phyloP scores from a whole-genome alignment of 2,888 invertebrate genomes.

The Pasiphila rectangulata region DNA sequence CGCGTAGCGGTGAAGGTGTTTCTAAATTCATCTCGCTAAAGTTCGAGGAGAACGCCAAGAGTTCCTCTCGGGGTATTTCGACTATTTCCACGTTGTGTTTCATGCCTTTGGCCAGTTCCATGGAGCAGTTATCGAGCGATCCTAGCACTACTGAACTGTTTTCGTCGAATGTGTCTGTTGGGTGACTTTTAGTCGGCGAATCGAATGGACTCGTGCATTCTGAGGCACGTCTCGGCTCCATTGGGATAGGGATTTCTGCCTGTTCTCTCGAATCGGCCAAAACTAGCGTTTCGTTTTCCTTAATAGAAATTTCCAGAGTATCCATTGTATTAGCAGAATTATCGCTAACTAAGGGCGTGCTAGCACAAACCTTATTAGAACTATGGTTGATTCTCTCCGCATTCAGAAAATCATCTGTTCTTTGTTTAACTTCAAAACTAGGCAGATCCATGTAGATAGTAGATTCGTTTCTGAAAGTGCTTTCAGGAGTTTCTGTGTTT shows the following conservation, averaged over 20 bases:
- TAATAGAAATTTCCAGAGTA: constrained; percentile 43
- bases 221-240: constrained; percentile 56
- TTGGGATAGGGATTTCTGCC: constrained; percentile 47
- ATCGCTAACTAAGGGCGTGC: constrained; percentile 65
- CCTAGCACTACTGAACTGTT: constrained; percentile 81
- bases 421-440: constrained; percentile 47
- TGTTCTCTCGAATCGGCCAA: constrained; percentile 47
- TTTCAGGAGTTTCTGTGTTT: constrained; percentile 33
- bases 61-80: constrained; percentile 70
- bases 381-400: constrained; percentile 51
- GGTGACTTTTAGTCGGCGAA: constrained; percentile 71
- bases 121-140: constrained; percentile 78
- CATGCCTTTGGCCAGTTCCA: constrained; percentile 73
- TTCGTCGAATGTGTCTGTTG: constrained; percentile 71
- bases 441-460: constrained; percentile 72
- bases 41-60: constrained; percentile 78
- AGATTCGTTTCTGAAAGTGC: constrained; percentile 56
- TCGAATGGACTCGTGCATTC: constrained; percentile 68
- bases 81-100: constrained; percentile 65
- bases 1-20: constrained; percentile 71
- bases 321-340: constrained; percentile 42
- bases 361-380: constrained; percentile 45
- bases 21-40: constrained; percentile 75
- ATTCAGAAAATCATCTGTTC: constrained; percentile 56
- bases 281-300: constrained; percentile 39